Percentiles rank a stretch among this genome's conserved stretches.
Evolutionary conservation across 2,113 vertebrate genomes (phyloP).

Genomic region (Epinephelus moara): DNA sequence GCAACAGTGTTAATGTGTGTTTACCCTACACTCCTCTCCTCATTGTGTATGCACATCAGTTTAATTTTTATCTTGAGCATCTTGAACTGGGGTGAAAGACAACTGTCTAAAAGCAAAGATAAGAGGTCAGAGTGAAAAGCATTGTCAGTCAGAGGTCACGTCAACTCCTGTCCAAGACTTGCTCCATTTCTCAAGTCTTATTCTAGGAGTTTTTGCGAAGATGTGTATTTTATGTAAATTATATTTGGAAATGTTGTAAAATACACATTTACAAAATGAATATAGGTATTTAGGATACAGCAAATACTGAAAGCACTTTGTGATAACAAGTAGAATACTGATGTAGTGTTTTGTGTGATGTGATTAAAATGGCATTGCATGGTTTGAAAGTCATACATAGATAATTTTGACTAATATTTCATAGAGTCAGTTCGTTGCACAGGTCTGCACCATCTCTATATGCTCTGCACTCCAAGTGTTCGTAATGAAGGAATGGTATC

Average conservation of each 20-base stretch:
- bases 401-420: not conserved
- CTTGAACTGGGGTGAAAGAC: not conserved
- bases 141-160: constrained; percentile 7
- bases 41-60: not conserved
- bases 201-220: not conserved
- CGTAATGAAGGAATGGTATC: constrained; percentile 26
- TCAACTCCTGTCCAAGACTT: not conserved
- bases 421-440: not conserved
- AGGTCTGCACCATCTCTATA: not conserved
- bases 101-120: constrained; percentile 12
- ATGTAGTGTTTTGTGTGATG: not conserved
- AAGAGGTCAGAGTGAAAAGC: constrained; percentile 9
- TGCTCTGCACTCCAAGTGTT: not conserved
- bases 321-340: not conserved
- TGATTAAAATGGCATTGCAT: not conserved
- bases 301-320: not conserved
- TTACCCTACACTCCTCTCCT: not conserved
- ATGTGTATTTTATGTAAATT: not conserved
- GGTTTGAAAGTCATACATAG: not conserved
- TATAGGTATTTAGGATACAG: not conserved
- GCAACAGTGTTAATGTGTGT: constrained; percentile 3
- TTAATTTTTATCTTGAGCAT: not conserved
- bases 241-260: not conserved
- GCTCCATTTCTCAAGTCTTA: not conserved
- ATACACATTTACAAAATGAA: not conserved